Base-by-base conservation (phyloP, 1,140 invertebrate species). In the Hyles euphorbiae region DNA sequence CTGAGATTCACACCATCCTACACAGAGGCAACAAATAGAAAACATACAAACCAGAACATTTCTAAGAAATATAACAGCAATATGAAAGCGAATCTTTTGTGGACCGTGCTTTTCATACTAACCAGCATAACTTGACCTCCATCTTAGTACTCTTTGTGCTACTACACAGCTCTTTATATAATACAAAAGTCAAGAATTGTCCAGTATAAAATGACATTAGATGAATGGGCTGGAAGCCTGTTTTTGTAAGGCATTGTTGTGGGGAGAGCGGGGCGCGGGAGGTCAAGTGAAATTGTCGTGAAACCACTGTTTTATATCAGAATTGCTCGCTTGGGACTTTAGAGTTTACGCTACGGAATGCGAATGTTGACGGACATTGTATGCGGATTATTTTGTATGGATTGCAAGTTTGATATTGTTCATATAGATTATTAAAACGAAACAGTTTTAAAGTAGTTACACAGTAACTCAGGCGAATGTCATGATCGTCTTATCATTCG, bases 161-260 rank as follows among this genome's bases (percentile, higher is more conserved):
- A 5, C 47, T 6, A n/a, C 47, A 48, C 1, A 22, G 47, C 47
- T 48, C 47, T 11, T 22, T 12, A 6, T 46, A 46, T 12, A 48
- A 11, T 48, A 22, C n/a, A 48, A 48, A 11, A 11, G n/a, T 22
- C 11, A 6, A 48, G n/a, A 48, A 11, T 12, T 48, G 47, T 48
- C 47, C 47, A 48, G 47, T 22, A 22, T 48, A 48, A 48, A 11
- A 48, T 12, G 47, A 48, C 47, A 48, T 22, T 11, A 48, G n/a
- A 22, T 48, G 3, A 48, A 48, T 22, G n/a, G 47, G 3, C n/a
- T 5, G 36, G 9, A 48, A 48, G 47, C 6, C 47, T 11, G 6
- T 48, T 48, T n/a, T 53, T 57, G 47, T 61, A 34, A 48, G 2
- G 22, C 11, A n/a, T 48, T 48, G 22, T 48, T 48, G 11, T 22